Base-by-base conservation (phyloP, 2,113 vertebrate genomes). In the Stigmatopora nigra region DNA sequence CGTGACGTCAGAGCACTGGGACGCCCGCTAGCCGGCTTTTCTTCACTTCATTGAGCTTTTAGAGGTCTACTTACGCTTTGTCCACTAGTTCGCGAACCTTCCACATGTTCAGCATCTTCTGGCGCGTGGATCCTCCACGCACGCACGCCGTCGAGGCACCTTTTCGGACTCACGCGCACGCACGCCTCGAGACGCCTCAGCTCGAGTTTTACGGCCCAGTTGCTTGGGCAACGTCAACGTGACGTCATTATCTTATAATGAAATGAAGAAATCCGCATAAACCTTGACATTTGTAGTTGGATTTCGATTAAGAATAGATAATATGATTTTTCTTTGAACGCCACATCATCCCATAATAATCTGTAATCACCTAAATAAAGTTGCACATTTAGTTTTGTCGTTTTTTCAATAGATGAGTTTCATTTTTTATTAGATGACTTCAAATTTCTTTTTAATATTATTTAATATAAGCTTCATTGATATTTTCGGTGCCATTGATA, bases 61-160 rank as follows among this genome's bases (percentile, higher is more conserved):
- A 1, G 55, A 49, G 78, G 66, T 49, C 76, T 92, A 98, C 95
- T 98, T 89, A 97, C 95, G 95, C 95, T 93, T 97, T 98, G 89
- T 98, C 95, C 91, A 98, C 94, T 83, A 98, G 87, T 89, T 98
- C 95, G 79, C 95, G 87, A 83, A 98, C 94, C 89, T 97, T 98
- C 95, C 95, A 98, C 95, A 98, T 97, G 78, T 95, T 98, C 75
- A 95, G 83, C 95, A 95, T 97, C 73, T 83, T 74, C 82, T 78
- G 38, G 84, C 80, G 78, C 85, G 13, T 31, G 44, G 61, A 38
- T 8, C 14, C 41, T 16, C 44, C 61, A 31, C 44, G 44, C 61
- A 7, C 45, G 14, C 47, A 35, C 31, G 12, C 62, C 5, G 10
- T 4, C 16, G 25, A 3, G 9, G 31, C 22, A 58, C 11, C 14